These are phyloP conservation scores for Netelia virgata DNA, from an alignment of 2,888 invertebrate species.

Conservation along the genomic window DNA sequence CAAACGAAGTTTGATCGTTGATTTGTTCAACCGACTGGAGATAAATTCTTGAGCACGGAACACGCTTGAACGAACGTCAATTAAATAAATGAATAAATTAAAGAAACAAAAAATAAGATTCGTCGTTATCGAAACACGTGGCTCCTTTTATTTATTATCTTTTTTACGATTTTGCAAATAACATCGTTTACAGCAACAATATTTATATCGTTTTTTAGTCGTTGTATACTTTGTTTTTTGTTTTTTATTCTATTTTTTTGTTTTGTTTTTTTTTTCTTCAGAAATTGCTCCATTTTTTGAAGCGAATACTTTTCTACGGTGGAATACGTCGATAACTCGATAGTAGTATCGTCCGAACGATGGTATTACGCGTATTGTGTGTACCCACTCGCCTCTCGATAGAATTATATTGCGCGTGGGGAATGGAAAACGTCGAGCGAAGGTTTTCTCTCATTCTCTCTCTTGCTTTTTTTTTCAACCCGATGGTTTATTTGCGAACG, in stretches of 20 bases:
- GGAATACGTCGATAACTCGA: background rate
- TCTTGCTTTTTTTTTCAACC: slow-evolving; percentile 1
- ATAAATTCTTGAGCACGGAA: too few species aligned
- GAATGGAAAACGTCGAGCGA: slow-evolving; percentile 2
- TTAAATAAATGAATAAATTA: too few species aligned
- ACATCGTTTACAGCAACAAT: background rate
- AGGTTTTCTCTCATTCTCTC: background rate
- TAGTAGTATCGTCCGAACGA: background rate
- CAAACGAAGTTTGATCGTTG: too few species aligned
- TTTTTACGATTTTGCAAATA: background rate
- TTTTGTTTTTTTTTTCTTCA: background rate
- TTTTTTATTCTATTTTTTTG: too few species aligned
- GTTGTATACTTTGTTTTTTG: too few species aligned
- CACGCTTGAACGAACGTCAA: too few species aligned
- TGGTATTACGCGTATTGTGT: background rate
- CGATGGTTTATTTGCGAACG: background rate
- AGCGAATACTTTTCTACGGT: background rate
- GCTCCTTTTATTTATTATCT: background rate
- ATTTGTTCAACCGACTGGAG: too few species aligned
- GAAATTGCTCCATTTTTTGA: background rate
- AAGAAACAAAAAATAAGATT: too few species aligned
- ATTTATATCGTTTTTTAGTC: background rate
- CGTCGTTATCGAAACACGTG: too few species aligned
- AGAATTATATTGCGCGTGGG: background rate
- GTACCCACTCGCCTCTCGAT: background rate